phyloP scores from a whole-genome alignment of 2,113 vertebrate genomes.

The Mola mola region DNA sequence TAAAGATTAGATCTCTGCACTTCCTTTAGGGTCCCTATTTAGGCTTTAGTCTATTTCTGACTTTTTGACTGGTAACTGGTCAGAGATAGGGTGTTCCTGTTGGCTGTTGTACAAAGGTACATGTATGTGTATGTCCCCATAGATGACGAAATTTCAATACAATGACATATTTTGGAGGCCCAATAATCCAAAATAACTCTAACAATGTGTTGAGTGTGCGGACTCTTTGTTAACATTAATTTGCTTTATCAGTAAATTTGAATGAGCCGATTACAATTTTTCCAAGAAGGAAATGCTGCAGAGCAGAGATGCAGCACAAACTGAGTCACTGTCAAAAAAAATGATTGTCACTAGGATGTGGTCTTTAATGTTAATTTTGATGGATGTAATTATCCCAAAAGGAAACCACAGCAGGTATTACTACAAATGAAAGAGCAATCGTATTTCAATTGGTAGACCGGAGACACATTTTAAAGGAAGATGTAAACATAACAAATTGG shows the following conservation, averaged over 20 bases:
- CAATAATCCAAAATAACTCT: neutral
- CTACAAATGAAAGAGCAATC: conserved; percentile 45
- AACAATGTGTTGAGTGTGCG: neutral
- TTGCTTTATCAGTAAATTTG: neutral
- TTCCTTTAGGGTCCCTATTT: too few relatives aligned
- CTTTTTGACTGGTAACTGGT: too few relatives aligned
- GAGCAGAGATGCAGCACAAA: conserved; percentile 4
- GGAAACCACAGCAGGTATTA: neutral
- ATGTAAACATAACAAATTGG: too few relatives aligned
- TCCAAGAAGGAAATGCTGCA: neutral
- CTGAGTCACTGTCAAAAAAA: conserved; percentile 12
- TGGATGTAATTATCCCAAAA: conserved; percentile 28
- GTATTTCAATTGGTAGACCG: conserved; percentile 30
- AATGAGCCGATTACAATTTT: neutral
- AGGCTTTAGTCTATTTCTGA: too few relatives aligned
- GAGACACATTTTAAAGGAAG: conserved; percentile 30
- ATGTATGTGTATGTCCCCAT: too few relatives aligned
- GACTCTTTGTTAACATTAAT: neutral
- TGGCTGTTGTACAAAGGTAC: too few relatives aligned
- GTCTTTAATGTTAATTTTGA: conserved; percentile 24
- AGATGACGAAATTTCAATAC: too few relatives aligned
- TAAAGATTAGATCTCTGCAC: too few relatives aligned
- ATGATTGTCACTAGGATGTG: conserved; percentile 18
- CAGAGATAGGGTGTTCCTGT: too few relatives aligned
- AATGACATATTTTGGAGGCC: too few relatives aligned